Percentiles rank a stretch among this genome's conserved stretches.
Evolutionary conservation across 2,888 invertebrate genomes (phyloP).

Genomic region (Leptopilina syphax): DNA sequence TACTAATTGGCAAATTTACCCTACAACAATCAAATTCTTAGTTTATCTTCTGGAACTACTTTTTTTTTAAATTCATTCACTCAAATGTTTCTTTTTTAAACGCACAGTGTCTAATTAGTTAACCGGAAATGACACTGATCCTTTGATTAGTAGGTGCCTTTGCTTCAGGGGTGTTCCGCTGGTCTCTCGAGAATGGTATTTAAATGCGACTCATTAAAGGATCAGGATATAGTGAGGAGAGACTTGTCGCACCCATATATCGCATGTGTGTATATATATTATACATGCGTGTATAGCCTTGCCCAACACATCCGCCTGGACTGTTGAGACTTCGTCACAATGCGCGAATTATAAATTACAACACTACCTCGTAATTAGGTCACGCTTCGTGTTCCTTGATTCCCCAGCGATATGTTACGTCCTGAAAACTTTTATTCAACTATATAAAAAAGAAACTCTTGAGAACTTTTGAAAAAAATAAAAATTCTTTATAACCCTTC

Average conservation of each 20-base stretch:
- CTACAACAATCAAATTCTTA: too few species aligned
- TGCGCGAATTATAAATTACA: conserved; percentile 56
- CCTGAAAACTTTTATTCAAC: not conserved
- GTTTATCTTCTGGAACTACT: too few species aligned
- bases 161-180: not conserved
- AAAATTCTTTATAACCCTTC: too few species aligned
- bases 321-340: conserved; percentile 56
- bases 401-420: not conserved
- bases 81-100: not conserved
- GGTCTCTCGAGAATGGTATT: conserved; percentile 22
- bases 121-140: not conserved
- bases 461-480: conserved; percentile 12
- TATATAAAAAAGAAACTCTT: not conserved
- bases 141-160: not conserved
- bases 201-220: conserved; percentile 51
- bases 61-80: too few species aligned
- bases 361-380: conserved; percentile 58
- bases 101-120: not conserved
- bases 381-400: conserved; percentile 42
- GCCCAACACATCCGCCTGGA: conserved; percentile 51
- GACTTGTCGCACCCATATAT: conserved; percentile 70
- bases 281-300: conserved; percentile 51
- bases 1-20: too few species aligned
- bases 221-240: conserved; percentile 45
- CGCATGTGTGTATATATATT: conserved; percentile 63